Conservation (phyloP, 2,797 vertebrate genomes). For the Xyrichtys novacula region DNA sequence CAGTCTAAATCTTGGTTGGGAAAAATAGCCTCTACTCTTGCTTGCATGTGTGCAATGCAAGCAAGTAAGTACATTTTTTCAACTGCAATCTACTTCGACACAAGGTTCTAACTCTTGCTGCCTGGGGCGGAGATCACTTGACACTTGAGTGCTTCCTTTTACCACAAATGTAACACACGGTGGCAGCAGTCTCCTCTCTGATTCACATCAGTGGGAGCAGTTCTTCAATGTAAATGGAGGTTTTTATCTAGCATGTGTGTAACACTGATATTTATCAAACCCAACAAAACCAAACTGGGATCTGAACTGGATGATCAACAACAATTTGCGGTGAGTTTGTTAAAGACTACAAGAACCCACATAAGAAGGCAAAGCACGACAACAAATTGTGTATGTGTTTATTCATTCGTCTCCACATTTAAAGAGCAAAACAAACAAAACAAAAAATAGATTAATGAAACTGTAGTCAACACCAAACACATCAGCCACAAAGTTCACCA, state of each 20-base stretch:
- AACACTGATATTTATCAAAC: background rate
- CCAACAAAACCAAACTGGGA: background rate
- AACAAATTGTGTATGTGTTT: background rate
- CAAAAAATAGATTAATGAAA: background rate
- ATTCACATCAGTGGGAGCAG: background rate
- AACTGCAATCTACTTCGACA: background rate
- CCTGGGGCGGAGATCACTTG: background rate
- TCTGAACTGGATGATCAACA: background rate
- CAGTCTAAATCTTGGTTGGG: no score
- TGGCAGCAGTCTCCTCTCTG: slow-evolving; percentile 41
- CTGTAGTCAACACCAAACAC: background rate
- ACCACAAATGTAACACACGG: slow-evolving; percentile 27
- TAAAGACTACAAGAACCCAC: background rate
- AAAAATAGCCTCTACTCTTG: no score
- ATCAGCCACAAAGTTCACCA: background rate
- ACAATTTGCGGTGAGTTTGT: background rate
- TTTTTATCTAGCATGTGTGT: background rate
- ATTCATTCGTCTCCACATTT: background rate
- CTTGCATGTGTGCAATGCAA: no score
- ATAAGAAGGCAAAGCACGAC: background rate
- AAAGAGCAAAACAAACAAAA: background rate
- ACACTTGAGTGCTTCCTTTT: background rate
- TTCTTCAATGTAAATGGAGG: background rate
- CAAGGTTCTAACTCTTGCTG: background rate
- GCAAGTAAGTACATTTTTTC: background rate